A percentile compares a stretch with the other conserved stretches of the same genome.
Conservation (phyloP, 2,888 invertebrate genomes). For the Rotaria magnacalcarata region DNA sequence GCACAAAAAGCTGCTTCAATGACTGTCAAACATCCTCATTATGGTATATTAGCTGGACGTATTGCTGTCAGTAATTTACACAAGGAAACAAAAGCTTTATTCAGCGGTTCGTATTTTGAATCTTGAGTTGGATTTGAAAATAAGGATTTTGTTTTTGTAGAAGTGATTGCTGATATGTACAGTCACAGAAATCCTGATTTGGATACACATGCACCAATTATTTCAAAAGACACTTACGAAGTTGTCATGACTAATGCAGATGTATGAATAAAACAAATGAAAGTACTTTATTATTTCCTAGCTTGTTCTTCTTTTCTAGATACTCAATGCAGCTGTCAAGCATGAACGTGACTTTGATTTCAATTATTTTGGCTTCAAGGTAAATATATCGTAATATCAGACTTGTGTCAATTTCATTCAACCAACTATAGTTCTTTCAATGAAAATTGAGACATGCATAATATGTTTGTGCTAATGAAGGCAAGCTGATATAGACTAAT, state of each 20-base stretch:
- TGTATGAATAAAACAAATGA: neutral
- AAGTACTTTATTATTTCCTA: neutral
- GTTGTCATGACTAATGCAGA: slow-evolving; percentile 82
- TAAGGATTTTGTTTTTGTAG: slow-evolving; percentile 61
- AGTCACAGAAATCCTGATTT: slow-evolving; percentile 71
- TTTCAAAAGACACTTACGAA: slow-evolving; percentile 75
- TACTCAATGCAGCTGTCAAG: slow-evolving; percentile 85
- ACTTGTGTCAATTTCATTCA: too few relatives aligned
- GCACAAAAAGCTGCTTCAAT: slow-evolving; percentile 97
- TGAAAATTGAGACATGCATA: too few relatives aligned
- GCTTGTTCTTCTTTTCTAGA: slow-evolving; percentile 48
- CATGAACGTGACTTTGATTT: slow-evolving; percentile 93
- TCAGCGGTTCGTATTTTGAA: slow-evolving; percentile 60
- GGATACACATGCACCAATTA: slow-evolving; percentile 72
- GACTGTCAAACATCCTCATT: slow-evolving; percentile 94
- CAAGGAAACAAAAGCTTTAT: slow-evolving; percentile 91
- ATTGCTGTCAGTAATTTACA: slow-evolving; percentile 94
- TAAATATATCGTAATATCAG: too few relatives aligned
- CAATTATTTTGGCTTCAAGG: slow-evolving; percentile 87
- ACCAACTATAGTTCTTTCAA: too few relatives aligned
- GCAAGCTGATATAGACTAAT: too few relatives aligned
- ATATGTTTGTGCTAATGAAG: too few relatives aligned
- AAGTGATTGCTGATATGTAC: slow-evolving; percentile 82
- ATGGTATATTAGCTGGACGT: slow-evolving; percentile 70
- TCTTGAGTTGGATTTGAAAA: slow-evolving; percentile 40